These are phyloP conservation scores for Scytalopus superciliaris DNA, from an alignment of 2,113 vertebrate genomes.

Conservation along the genomic window DNA sequence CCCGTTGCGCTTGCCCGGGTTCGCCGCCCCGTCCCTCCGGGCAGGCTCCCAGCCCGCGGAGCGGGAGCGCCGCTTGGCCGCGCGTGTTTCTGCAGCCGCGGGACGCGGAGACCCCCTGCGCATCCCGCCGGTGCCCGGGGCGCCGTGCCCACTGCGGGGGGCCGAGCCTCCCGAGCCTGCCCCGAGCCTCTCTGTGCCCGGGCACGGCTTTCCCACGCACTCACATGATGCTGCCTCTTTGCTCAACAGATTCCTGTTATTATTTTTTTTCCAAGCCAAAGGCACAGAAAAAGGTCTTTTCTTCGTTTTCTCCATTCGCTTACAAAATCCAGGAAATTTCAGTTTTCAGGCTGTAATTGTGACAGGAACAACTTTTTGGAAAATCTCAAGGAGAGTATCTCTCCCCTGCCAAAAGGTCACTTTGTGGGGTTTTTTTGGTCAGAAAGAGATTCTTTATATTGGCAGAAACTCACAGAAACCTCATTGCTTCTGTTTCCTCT, in stretches of 20 bases:
- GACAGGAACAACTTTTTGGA: background rate
- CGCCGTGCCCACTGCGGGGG: rapidly evolving
- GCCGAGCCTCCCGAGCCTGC: too few species aligned
- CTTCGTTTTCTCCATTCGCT: background rate
- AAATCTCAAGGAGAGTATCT: background rate
- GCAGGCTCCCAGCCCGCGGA: too few species aligned
- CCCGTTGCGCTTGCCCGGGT: too few species aligned
- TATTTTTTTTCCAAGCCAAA: background rate
- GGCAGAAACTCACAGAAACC: background rate
- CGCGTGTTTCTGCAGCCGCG: too few species aligned
- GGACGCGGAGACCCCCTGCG: background rate
- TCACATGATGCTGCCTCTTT: background rate
- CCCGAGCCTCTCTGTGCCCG: rapidly evolving
- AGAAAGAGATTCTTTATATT: background rate
- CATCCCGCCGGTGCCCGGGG: rapidly evolving
- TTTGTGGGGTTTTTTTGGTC: background rate
- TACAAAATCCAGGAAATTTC: background rate
- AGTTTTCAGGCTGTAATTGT: background rate
- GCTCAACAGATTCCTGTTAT: background rate
- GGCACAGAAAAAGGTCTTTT: background rate
- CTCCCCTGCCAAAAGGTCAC: background rate
- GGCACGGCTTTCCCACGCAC: background rate
- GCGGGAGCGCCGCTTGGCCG: too few species aligned
- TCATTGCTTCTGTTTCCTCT: background rate
- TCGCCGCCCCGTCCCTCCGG: too few species aligned